These are phyloP conservation scores for Hoplodrina ambigua DNA, from an alignment of 2,888 invertebrate species.

Conservation along the genomic window DNA sequence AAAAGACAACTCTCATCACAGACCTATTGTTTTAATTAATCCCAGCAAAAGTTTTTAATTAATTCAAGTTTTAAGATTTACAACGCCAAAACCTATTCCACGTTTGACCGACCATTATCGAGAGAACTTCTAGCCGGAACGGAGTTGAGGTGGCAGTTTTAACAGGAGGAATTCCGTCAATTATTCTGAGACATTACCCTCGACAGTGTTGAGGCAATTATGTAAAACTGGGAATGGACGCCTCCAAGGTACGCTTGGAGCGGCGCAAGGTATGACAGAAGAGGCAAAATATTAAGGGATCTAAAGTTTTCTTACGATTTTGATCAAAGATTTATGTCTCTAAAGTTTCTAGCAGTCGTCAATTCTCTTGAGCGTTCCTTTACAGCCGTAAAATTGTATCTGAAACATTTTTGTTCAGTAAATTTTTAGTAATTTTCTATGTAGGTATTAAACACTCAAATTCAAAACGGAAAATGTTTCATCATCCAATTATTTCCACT, in stretches of 20 bases:
- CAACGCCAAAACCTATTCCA: conserved; percentile 49
- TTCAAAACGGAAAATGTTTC: conserved; percentile 11
- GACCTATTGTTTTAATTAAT: conserved; percentile 57
- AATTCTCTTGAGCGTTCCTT: conserved; percentile 9
- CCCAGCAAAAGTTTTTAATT: conserved; percentile 58
- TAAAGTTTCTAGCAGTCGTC: conserved; percentile 32
- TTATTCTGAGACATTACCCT: conserved; percentile 72
- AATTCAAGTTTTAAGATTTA: conserved; percentile 61
- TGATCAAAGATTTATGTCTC: conserved; percentile 19
- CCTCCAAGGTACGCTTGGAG: conserved; percentile 37
- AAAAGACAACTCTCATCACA: conserved; percentile 34
- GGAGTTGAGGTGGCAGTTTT: conserved; percentile 49
- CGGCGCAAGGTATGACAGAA: conserved; percentile 20
- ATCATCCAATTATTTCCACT: conserved; percentile 17
- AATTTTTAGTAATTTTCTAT: conserved; percentile 7
- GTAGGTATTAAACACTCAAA: conserved; percentile 1
- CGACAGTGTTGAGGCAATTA: conserved; percentile 65
- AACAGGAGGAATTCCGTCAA: conserved; percentile 62
- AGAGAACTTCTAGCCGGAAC: conserved; percentile 30
- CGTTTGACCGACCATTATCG: conserved; percentile 60
- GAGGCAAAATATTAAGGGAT: conserved; percentile 40
- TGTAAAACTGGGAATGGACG: conserved; percentile 68
- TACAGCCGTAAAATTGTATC: conserved; percentile 14
- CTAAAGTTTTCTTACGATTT: conserved; percentile 33
- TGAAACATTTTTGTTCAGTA: conserved; percentile 6